phyloP scores from a whole-genome alignment of 2,888 invertebrate species.

The Trachelus tabidus region DNA sequence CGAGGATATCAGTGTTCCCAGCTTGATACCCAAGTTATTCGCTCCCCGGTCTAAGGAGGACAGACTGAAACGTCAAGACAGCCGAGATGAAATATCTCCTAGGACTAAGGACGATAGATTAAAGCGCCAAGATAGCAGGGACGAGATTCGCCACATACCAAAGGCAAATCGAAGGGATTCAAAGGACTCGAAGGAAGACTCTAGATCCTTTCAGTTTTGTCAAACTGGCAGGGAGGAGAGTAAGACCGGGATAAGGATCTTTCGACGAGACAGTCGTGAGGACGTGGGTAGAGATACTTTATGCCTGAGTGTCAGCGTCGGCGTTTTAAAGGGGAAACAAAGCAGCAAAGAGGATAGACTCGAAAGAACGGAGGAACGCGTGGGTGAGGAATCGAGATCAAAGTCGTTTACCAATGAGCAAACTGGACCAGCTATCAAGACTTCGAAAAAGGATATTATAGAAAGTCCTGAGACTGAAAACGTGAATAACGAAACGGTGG shows the following conservation, averaged over 20 bases:
- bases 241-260: constrained; percentile 39
- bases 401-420: constrained; percentile 39
- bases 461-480: constrained; percentile 21
- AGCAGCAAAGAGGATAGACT: constrained; percentile 39
- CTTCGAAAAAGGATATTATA: constrained; percentile 21
- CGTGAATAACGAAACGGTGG: constrained; percentile 35
- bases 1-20: constrained; percentile 59
- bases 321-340: constrained; percentile 40
- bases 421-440: constrained; percentile 25
- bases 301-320: constrained; percentile 36
- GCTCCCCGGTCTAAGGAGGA: constrained; percentile 56
- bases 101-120: constrained; percentile 19
- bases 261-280: constrained; percentile 48
- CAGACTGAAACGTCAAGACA: constrained; percentile 57
- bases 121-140: constrained; percentile 59
- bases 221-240: constrained; percentile 34
- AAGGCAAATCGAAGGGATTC: constrained; percentile 18
- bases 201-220: neutral
- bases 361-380: constrained; percentile 39
- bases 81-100: constrained; percentile 55
- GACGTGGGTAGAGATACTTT: constrained; percentile 47
- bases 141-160: constrained; percentile 48
- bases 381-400: constrained; percentile 44
- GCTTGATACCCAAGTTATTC: constrained; percentile 60
- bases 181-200: constrained; percentile 5